Conservation (phyloP, 2,797 vertebrate genomes). For the Tadarida brasiliensis region DNA sequence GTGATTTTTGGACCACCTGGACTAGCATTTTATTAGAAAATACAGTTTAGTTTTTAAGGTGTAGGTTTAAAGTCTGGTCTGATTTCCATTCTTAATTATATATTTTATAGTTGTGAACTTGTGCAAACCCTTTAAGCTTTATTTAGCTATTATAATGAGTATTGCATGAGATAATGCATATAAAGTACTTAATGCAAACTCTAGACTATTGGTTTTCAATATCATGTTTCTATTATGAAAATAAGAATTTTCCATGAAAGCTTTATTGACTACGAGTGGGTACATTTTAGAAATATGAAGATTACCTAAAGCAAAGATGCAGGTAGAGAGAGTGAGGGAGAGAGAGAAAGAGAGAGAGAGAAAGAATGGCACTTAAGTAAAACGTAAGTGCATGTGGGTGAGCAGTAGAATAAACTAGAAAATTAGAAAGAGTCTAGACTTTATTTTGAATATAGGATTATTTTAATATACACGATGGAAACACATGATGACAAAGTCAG, state of each 20-base stretch:
- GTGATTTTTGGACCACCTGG: background rate
- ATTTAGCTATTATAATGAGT: background rate
- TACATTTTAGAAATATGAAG: background rate
- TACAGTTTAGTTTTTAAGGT: background rate
- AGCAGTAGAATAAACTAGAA: background rate
- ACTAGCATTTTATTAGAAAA: background rate
- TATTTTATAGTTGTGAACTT: background rate
- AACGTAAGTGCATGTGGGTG: background rate
- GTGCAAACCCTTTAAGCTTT: background rate
- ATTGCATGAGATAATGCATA: slow-evolving; percentile 23
- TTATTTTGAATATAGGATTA: slow-evolving; percentile 33
- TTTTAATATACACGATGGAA: slow-evolving; percentile 27
- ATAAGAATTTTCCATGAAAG: background rate
- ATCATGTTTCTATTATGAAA: slow-evolving; percentile 1
- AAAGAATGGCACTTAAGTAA: background rate
- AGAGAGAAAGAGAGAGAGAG: too few species aligned
- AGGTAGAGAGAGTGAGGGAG: background rate
- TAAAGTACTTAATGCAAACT: slow-evolving; percentile 25
- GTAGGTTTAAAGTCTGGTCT: background rate
- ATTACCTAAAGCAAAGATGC: background rate
- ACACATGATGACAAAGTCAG: background rate
- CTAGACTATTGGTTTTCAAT: background rate
- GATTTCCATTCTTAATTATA: slow-evolving; percentile 47
- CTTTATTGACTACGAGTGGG: background rate
- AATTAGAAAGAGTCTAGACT: slow-evolving; percentile 8